These are phyloP conservation scores for Geodia barretti DNA, from an alignment of 37 sponge, comb jelly and placozoan genomes.

Conservation along the genomic window DNA sequence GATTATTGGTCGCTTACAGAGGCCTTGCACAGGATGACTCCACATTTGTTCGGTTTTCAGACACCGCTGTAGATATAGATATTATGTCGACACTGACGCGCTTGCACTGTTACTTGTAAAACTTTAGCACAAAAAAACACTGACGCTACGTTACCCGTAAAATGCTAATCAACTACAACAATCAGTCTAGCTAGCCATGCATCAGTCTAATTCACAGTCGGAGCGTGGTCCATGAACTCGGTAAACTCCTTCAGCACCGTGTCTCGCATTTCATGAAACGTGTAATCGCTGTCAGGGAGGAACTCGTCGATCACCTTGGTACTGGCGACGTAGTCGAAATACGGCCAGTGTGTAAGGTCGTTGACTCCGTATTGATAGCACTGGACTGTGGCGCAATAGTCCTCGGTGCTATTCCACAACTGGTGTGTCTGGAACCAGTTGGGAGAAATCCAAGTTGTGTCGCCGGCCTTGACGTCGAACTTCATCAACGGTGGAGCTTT, in stretches of 20 bases:
- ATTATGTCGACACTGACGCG: no score
- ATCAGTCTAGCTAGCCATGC: no score
- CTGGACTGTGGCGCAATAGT: constrained; percentile 73
- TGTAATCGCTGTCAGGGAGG: constrained; percentile 48
- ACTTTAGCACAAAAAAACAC: no score
- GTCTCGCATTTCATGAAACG: constrained; percentile 20
- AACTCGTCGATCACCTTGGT: constrained; percentile 31
- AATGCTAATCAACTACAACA: no score
- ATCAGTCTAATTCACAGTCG: no score
- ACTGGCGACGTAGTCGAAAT: constrained; percentile 44
- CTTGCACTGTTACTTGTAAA: no score
- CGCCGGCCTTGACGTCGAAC: constrained; percentile 43
- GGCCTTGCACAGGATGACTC: no score
- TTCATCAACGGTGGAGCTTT: constrained; percentile 12
- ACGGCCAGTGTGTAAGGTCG: constrained; percentile 53
- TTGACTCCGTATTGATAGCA: constrained; percentile 59
- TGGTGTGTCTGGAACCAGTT: constrained; percentile 82
- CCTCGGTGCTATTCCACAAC: constrained; percentile 49
- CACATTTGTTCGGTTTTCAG: no score
- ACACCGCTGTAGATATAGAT: no score
- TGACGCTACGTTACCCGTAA: no score
- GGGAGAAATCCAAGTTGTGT: constrained; percentile 72
- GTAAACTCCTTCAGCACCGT: constrained; percentile 39
- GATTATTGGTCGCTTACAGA: no score
- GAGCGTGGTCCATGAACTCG: background rate